phyloP scores from a whole-genome alignment of 1,140 invertebrate genomes.

The Neomicropteryx cornuta region DNA sequence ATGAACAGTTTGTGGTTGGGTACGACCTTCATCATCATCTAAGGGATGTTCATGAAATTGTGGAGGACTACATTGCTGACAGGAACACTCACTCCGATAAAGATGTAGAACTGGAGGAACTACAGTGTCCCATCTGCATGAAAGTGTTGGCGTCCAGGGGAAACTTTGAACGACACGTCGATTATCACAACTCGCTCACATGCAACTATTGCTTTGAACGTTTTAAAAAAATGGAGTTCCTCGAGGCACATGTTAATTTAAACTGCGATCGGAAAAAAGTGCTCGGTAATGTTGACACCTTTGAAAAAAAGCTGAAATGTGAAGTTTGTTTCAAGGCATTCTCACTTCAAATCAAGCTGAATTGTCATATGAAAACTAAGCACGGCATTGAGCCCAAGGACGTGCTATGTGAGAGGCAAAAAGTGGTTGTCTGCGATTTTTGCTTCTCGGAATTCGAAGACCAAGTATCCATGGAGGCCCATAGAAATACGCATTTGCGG shows the following conservation, averaged over 20 bases:
- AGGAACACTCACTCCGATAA: constrained; percentile 20
- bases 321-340: constrained; percentile 36
- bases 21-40: constrained; percentile 33
- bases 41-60: constrained; percentile 26
- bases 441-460: constrained; percentile 36
- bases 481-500: constrained; percentile 30
- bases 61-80: constrained; percentile 28
- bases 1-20: constrained; percentile 27
- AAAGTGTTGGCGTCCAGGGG: constrained; percentile 33
- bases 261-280: constrained; percentile 34
- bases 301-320: constrained; percentile 33
- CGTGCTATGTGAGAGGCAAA: constrained; percentile 17
- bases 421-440: constrained; percentile 32
- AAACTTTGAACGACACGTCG: constrained; percentile 33
- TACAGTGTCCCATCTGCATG: constrained; percentile 35
- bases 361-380: constrained; percentile 33
- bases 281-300: constrained; percentile 30
- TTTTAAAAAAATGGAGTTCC: constrained; percentile 29
- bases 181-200: constrained; percentile 34
- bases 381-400: constrained; percentile 27
- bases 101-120: constrained; percentile 25
- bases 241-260: constrained; percentile 32
- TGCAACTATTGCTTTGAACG: constrained; percentile 40
- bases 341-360: constrained; percentile 35
- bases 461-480: constrained; percentile 26